phyloP scores from a whole-genome alignment of 23 tunicate genomes.

The Trididemnum miniatum region DNA sequence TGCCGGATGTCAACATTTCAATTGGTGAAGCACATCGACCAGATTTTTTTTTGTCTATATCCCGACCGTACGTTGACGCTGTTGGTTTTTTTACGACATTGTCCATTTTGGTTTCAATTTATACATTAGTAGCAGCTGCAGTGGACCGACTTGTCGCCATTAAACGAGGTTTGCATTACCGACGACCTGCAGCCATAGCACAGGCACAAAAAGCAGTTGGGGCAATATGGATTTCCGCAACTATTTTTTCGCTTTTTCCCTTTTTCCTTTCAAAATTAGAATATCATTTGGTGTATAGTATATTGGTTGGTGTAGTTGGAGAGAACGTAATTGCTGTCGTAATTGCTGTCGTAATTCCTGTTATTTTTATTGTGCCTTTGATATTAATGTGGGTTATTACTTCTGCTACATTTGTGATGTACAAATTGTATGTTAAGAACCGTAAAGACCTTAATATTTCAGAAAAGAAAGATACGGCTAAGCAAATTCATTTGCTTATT shows the following conservation, averaged over 20 bases:
- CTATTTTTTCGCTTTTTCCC: constrained; percentile 28
- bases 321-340: constrained; percentile 14
- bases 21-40: neutral
- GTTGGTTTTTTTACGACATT: constrained; percentile 42
- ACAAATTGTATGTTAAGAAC: constrained; percentile 5
- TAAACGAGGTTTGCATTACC: constrained; percentile 21
- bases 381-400: constrained; percentile 46
- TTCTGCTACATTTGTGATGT: constrained; percentile 25
- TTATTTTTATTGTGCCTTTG: constrained; percentile 44
- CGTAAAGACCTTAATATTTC: neutral
- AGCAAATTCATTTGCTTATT: constrained; percentile 34
- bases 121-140: constrained; percentile 38
- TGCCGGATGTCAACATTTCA: neutral
- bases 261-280: constrained; percentile 7
- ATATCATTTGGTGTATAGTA: constrained; percentile 29
- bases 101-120: constrained; percentile 30
- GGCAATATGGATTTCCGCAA: constrained; percentile 18
- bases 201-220: neutral
- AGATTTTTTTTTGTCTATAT: neutral
- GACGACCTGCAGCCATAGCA: neutral
- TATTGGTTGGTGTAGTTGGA: constrained; percentile 30
- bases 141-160: constrained; percentile 50
- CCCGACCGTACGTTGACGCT: constrained; percentile 4
- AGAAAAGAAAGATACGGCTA: neutral
- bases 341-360: constrained; percentile 23